Percentiles rank a stretch among this genome's conserved stretches.
Conservation (phyloP, 2,888 invertebrate species). For the Polyploca ridens region DNA sequence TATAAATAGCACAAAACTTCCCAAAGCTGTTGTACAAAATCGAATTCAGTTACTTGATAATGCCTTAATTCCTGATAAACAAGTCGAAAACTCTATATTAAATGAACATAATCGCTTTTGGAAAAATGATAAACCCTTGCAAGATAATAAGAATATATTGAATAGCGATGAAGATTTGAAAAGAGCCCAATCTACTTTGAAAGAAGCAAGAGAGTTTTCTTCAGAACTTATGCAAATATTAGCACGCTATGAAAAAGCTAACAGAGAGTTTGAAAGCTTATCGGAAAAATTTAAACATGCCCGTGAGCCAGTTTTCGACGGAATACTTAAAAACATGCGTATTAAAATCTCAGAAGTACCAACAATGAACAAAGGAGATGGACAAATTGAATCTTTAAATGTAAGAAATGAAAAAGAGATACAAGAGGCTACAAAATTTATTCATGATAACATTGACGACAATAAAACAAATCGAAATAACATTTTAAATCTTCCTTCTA, state of each 20-base stretch:
- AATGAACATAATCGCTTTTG: not conserved
- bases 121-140: not conserved
- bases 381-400: slow-evolving; percentile 1
- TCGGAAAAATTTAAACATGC: slow-evolving; percentile 41
- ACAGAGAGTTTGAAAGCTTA: slow-evolving; percentile 52
- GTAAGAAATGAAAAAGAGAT: not conserved
- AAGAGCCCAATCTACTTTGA: slow-evolving; percentile 44
- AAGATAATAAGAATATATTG: not conserved
- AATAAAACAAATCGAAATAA: too few relatives aligned
- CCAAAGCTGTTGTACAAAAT: not conserved
- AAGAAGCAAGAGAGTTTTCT: slow-evolving; percentile 51
- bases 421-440: too few relatives aligned
- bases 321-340: slow-evolving; percentile 16
- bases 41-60: not conserved
- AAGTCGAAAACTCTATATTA: not conserved
- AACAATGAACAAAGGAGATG: slow-evolving; percentile 8
- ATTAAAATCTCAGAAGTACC: not conserved
- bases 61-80: not conserved
- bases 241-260: slow-evolving; percentile 58
- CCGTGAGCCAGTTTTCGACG: slow-evolving; percentile 20
- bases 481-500: too few relatives aligned
- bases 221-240: slow-evolving; percentile 47
- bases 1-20: not conserved
- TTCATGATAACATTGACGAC: too few relatives aligned
- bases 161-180: slow-evolving; percentile 35